These are phyloP conservation scores for Entelurus aequoreus DNA, from an alignment of 2,113 vertebrate species.

Conservation along the genomic window DNA sequence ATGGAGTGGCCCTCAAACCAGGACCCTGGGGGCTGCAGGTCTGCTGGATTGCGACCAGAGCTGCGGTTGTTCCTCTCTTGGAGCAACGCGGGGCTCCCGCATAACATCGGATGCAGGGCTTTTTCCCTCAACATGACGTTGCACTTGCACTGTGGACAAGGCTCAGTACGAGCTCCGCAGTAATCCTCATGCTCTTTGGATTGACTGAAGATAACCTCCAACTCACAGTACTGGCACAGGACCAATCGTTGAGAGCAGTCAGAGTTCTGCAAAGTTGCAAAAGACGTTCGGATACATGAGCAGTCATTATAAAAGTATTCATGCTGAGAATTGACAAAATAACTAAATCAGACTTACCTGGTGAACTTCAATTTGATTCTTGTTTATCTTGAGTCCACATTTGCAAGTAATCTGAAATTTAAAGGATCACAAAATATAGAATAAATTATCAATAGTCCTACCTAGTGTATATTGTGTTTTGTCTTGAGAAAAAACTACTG, in stretches of 20 bases:
- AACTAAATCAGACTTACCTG: constrained; percentile 70
- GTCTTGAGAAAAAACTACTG: neutral
- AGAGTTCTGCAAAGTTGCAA: constrained; percentile 61
- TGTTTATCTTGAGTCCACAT: constrained; percentile 87
- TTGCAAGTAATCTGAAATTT: constrained; percentile 83
- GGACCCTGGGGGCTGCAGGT: constrained; percentile 47
- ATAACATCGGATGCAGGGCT: constrained; percentile 75
- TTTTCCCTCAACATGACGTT: constrained; percentile 84
- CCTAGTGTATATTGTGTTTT: neutral
- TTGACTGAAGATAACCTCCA: constrained; percentile 81
- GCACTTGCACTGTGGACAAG: constrained; percentile 77
- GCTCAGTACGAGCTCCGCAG: constrained; percentile 88
- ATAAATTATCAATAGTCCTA: neutral
- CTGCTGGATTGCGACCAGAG: constrained; percentile 33
- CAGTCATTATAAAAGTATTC: neutral
- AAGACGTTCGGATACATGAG: neutral
- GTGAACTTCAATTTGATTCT: constrained; percentile 77
- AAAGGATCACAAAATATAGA: neutral
- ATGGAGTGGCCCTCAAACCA: constrained; percentile 64
- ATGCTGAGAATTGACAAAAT: neutral
- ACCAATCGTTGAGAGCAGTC: constrained; percentile 82
- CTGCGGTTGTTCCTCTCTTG: constrained; percentile 60
- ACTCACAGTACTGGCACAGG: constrained; percentile 85
- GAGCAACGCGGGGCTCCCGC: constrained; percentile 68
- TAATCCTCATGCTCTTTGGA: constrained; percentile 86